Conservation (phyloP, 2,888 invertebrate genomes). For the Rosalia funebris region DNA sequence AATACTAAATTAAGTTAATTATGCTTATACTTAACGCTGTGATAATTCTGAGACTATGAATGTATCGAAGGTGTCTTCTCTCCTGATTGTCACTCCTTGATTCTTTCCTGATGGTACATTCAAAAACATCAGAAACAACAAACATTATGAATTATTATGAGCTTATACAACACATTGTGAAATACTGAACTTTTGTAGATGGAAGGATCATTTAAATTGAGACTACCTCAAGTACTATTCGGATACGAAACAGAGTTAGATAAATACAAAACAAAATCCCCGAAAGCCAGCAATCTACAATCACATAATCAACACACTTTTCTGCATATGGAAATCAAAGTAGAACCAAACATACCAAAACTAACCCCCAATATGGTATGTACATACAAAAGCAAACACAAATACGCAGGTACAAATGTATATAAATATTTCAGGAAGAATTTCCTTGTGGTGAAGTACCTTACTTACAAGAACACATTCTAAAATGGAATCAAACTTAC, state of each 20-base stretch:
- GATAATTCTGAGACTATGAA: too few relatives aligned
- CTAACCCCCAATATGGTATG: constrained; percentile 57
- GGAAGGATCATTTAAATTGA: constrained; percentile 83
- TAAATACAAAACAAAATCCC: constrained; percentile 35
- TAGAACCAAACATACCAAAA: constrained; percentile 57
- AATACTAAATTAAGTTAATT: too few relatives aligned
- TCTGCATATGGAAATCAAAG: constrained; percentile 52
- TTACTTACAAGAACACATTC: constrained; percentile 65
- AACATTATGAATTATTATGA: too few relatives aligned
- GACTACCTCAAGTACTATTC: constrained; percentile 77
- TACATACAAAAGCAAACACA: constrained; percentile 12
- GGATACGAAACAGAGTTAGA: constrained; percentile 69
- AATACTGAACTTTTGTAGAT: constrained; percentile 74
- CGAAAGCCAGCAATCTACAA: constrained; percentile 27
- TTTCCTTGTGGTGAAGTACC: constrained; percentile 66
- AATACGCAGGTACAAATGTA: neutral
- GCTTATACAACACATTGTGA: too few relatives aligned
- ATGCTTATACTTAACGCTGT: too few relatives aligned
- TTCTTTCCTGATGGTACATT: too few relatives aligned
- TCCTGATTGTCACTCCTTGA: too few relatives aligned
- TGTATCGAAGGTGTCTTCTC: too few relatives aligned
- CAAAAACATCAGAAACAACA: too few relatives aligned
- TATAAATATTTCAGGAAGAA: constrained; percentile 52
- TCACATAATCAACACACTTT: constrained; percentile 41
- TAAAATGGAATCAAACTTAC: constrained; percentile 67